Conservation (phyloP, 2,888 invertebrate species). For the Sinhomidia bicolor region DNA sequence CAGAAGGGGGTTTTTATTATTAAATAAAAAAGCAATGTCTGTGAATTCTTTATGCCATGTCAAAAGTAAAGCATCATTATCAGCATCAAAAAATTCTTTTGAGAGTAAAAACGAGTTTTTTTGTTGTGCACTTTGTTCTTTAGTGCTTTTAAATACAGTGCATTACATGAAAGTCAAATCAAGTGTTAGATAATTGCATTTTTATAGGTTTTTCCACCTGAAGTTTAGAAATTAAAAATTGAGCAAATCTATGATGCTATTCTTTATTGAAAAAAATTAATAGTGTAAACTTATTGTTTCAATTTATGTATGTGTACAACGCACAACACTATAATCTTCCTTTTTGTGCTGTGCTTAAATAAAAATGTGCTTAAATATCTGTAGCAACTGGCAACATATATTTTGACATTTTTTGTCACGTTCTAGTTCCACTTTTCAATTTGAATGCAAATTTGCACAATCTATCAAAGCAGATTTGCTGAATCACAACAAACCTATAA, state of each 20-base stretch:
- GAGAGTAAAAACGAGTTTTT: constrained; percentile 38
- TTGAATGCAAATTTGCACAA: not conserved
- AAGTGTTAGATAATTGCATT: constrained; percentile 19
- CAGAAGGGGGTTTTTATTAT: not conserved
- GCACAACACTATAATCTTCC: too few species aligned
- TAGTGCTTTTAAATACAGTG: not conserved
- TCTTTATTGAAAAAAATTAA: not conserved
- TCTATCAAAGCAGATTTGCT: not conserved
- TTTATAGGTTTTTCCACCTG: not conserved
- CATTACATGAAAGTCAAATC: not conserved
- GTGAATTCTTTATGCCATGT: not conserved
- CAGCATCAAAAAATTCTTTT: not conserved
- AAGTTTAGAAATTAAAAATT: not conserved
- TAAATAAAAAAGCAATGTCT: not conserved
- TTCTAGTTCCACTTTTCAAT: not conserved
- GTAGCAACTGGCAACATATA: not conserved
- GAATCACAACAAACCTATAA: not conserved
- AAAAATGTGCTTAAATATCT: not conserved
- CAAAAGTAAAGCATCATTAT: not conserved
- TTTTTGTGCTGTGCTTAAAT: too few species aligned
- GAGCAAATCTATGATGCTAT: too few species aligned
- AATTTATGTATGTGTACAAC: not conserved
- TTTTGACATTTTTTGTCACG: constrained; percentile 16
- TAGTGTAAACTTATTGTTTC: not conserved
- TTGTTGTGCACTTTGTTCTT: not conserved